phyloP scores from a whole-genome alignment of 1,140 invertebrate genomes.

The Trichogramma pretiosum region DNA sequence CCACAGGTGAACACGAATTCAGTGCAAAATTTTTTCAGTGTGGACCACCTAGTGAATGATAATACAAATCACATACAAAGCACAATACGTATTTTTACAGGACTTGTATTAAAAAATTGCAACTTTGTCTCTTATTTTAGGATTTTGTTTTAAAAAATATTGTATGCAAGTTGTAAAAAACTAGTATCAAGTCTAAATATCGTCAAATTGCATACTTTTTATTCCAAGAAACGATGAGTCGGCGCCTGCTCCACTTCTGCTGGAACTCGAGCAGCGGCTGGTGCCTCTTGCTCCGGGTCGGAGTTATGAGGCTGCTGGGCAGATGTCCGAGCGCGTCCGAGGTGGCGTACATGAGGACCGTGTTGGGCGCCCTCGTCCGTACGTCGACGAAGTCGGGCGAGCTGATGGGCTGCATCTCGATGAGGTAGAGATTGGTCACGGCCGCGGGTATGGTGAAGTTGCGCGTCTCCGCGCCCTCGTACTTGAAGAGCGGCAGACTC shows the following conservation, averaged over 20 bases:
- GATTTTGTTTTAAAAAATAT: not conserved
- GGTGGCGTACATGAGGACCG: slow-evolving; percentile 40
- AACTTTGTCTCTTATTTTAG: too few species aligned
- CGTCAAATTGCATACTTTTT: slow-evolving; percentile 30
- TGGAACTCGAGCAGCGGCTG: slow-evolving; percentile 33
- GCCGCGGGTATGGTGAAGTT: slow-evolving; percentile 40
- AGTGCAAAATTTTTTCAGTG: too few species aligned
- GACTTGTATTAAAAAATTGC: too few species aligned
- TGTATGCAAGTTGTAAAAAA: not conserved
- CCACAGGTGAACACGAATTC: too few species aligned
- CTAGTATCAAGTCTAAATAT: not conserved
- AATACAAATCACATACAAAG: too few species aligned
- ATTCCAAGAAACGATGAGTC: slow-evolving; percentile 40
- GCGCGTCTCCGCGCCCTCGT: slow-evolving; percentile 37
- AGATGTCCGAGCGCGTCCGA: slow-evolving; percentile 34
- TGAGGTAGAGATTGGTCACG: slow-evolving; percentile 40
- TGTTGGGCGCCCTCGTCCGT: slow-evolving; percentile 28
- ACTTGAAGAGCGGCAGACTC: slow-evolving; percentile 37
- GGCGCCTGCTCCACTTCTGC: slow-evolving; percentile 35
- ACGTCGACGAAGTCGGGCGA: slow-evolving; percentile 15
- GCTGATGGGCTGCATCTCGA: slow-evolving; percentile 37
- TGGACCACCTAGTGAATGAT: too few species aligned
- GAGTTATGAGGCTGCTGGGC: slow-evolving; percentile 12
- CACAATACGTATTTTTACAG: too few species aligned
- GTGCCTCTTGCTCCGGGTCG: not conserved